Evolutionary conservation across 2,797 vertebrate genomes (phyloP).

Genomic region (Schizopygopsis pylzovi): DNA sequence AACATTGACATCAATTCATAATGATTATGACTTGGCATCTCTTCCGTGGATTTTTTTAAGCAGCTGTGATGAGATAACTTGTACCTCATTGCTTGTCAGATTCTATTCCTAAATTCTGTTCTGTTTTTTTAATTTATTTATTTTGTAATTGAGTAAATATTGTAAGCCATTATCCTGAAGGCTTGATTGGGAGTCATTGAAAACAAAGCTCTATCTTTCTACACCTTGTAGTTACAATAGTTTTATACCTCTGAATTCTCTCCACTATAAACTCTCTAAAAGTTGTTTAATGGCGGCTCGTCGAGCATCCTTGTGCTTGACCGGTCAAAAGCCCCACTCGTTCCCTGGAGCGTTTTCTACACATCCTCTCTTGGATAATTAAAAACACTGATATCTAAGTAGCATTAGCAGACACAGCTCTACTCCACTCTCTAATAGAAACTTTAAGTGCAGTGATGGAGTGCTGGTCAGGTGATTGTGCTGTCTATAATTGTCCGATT

Average conservation of each 20-base stretch:
- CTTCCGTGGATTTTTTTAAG: not conserved
- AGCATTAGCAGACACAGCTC: constrained; percentile 34
- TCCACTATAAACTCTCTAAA: constrained; percentile 27
- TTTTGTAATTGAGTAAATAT: not conserved
- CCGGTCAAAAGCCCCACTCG: constrained; percentile 54
- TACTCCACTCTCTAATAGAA: constrained; percentile 25
- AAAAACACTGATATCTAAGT: constrained; percentile 63
- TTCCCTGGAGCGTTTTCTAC: constrained; percentile 49
- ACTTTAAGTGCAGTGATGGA: constrained; percentile 66
- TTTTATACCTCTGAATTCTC: constrained; percentile 19
- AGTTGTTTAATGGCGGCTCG: constrained; percentile 47
- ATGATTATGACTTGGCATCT: not conserved
- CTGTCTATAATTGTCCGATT: constrained; percentile 61
- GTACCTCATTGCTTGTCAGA: not conserved
- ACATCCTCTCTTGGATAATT: constrained; percentile 55
- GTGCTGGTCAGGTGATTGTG: constrained; percentile 79
- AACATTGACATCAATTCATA: not conserved
- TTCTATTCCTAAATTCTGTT: no score
- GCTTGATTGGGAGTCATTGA: not conserved
- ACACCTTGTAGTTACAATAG: not conserved
- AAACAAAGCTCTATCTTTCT: not conserved
- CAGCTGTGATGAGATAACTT: not conserved
- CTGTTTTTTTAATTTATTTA: not conserved
- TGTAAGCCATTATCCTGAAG: not conserved
- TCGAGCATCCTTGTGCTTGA: constrained; percentile 50